Evolutionary conservation across 2,888 invertebrate species (phyloP).

Genomic region (Salpingus planirostris): DNA sequence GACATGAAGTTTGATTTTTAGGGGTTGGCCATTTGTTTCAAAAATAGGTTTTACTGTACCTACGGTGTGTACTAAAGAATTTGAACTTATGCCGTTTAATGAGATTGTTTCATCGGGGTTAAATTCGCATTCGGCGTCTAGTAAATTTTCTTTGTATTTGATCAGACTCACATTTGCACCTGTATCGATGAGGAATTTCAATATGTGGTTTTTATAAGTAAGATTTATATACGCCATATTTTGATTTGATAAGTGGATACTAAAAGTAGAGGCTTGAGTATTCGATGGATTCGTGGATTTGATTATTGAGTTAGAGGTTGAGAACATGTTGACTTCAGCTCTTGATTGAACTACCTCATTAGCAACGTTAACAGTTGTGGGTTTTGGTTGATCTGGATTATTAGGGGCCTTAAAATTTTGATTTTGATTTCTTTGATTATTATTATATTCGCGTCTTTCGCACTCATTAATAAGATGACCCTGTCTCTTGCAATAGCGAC

Average conservation of each 20-base stretch:
- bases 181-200: constrained; percentile 20
- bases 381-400: no score
- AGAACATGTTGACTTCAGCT: no score
- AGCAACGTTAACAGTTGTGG: no score
- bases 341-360: no score
- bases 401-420: no score
- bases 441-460: constrained; percentile 9
- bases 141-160: constrained; percentile 8
- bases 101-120: constrained; percentile 5
- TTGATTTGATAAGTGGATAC: constrained; percentile 4
- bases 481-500: constrained; percentile 11
- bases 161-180: constrained; percentile 17
- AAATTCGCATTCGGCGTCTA: not conserved
- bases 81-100: constrained; percentile 9
- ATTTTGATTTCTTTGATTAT: no score
- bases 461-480: constrained; percentile 13
- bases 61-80: constrained; percentile 8
- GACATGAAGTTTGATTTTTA: constrained; percentile 12
- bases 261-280: not conserved
- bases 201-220: constrained; percentile 3
- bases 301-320: no score
- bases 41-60: constrained; percentile 9
- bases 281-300: no score
- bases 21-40: constrained; percentile 3
- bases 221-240: constrained; percentile 5